These are phyloP conservation scores for Nephrotoma guestfalica DNA, from an alignment of 2,888 invertebrate species.

Conservation along the genomic window DNA sequence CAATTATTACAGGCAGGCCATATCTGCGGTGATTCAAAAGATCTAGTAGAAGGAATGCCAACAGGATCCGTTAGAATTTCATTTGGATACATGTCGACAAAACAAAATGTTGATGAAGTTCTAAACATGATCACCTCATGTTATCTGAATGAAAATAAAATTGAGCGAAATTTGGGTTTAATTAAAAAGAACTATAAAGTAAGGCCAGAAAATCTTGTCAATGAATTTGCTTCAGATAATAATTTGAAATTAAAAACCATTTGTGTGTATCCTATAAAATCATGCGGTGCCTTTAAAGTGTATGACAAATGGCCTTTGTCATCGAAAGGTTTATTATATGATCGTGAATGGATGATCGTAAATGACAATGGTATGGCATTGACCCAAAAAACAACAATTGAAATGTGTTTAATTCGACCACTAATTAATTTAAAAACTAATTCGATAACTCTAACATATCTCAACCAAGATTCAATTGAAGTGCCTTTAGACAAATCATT, in stretches of 20 bases:
- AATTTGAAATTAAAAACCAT: slow-evolving; percentile 32
- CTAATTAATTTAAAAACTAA: slow-evolving; percentile 43
- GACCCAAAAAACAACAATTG: slow-evolving; percentile 73
- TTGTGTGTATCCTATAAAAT: slow-evolving; percentile 79
- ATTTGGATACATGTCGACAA: slow-evolving; percentile 80
- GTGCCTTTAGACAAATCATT: slow-evolving; percentile 36
- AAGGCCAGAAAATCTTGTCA: background rate
- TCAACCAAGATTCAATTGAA: slow-evolving; percentile 38
- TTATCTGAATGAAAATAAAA: slow-evolving; percentile 37
- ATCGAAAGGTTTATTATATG: slow-evolving; percentile 65
- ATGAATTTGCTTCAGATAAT: background rate
- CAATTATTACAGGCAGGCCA: slow-evolving; percentile 54
- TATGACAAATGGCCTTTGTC: slow-evolving; percentile 54
- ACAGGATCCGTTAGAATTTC: slow-evolving; percentile 87
- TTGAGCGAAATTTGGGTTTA: background rate
- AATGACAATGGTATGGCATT: slow-evolving; percentile 66
- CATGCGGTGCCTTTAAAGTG: slow-evolving; percentile 68
- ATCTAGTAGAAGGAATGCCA: slow-evolving; percentile 71
- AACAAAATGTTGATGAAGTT: slow-evolving; percentile 53
- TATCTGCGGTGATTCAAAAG: slow-evolving; percentile 78
- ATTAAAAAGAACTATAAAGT: slow-evolving; percentile 13
- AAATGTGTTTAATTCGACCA: slow-evolving; percentile 66
- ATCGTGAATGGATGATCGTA: slow-evolving; percentile 89
- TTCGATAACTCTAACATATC: slow-evolving; percentile 41
- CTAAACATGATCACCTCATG: slow-evolving; percentile 60